Conservation (phyloP, 2,888 invertebrate species). For the Caenorhabditis zanzibari region DNA sequence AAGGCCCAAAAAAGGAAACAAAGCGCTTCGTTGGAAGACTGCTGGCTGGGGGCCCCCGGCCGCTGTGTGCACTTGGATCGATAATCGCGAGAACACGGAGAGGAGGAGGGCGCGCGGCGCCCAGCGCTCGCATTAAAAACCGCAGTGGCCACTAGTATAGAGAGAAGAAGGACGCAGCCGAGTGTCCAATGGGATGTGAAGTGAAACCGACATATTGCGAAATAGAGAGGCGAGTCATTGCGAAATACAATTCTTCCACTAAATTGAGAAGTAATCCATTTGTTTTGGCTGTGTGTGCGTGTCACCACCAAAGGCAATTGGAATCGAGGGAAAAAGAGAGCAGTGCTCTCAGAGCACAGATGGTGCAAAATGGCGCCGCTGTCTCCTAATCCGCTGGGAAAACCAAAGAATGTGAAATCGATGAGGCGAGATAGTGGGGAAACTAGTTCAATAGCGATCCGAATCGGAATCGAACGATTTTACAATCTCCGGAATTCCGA, state of each 20-base stretch:
- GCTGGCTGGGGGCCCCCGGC: conserved; percentile 1
- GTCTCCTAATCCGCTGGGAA: no score
- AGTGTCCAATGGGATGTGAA: conserved; percentile 22
- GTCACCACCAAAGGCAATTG: conserved; percentile 43
- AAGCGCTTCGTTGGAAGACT: conserved; percentile 9
- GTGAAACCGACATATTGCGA: conserved; percentile 60
- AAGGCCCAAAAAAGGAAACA: conserved; percentile 40
- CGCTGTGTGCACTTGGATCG: conserved; percentile 64
- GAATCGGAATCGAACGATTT: no score
- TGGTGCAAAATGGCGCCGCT: conserved; percentile 58
- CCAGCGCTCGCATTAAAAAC: conserved; percentile 60
- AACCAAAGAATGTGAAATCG: no score
- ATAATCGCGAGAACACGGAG: conserved; percentile 59
- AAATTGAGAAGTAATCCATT: conserved; percentile 46
- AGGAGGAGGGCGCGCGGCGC: conserved; percentile 62
- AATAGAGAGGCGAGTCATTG: conserved; percentile 56
- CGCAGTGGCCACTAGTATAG: conserved; percentile 36
- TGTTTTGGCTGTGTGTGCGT: conserved; percentile 49
- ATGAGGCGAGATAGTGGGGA: no score
- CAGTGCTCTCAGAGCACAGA: conserved; percentile 49
- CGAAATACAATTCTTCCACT: conserved; percentile 49
- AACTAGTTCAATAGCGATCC: no score
- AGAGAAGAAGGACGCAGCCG: conserved; percentile 4
- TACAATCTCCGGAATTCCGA: no score
- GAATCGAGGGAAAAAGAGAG: background rate